phyloP scores from a whole-genome alignment of 2,113 vertebrate species.

The Thalassoma bifasciatum region DNA sequence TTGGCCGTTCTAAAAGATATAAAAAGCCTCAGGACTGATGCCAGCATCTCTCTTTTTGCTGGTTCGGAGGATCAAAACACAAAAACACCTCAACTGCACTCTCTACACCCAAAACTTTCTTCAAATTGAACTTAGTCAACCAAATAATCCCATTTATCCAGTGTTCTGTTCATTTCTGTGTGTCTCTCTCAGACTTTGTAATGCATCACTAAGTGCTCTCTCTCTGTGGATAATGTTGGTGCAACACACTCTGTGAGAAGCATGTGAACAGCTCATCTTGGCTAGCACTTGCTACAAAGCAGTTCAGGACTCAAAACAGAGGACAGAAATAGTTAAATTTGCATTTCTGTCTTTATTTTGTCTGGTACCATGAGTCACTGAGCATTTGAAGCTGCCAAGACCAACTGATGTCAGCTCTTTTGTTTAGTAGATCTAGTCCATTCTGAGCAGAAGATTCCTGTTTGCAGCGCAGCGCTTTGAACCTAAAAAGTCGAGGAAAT shows the following conservation, averaged over 20 bases:
- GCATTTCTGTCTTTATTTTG: background rate
- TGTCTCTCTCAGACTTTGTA: background rate
- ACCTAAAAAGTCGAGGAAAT: slow-evolving; percentile 61
- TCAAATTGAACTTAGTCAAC: slow-evolving; percentile 23
- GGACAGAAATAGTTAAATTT: background rate
- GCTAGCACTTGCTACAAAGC: background rate
- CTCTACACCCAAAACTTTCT: slow-evolving; percentile 27
- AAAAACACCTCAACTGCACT: slow-evolving; percentile 29
- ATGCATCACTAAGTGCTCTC: background rate
- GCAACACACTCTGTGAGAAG: background rate
- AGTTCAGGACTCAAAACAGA: no score
- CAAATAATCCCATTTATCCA: slow-evolving; percentile 25
- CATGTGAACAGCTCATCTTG: background rate
- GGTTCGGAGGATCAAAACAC: slow-evolving; percentile 54
- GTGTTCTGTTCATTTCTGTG: slow-evolving; percentile 23
- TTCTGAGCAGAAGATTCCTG: slow-evolving; percentile 16
- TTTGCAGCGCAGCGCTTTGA: slow-evolving; percentile 35
- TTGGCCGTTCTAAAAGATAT: slow-evolving; percentile 23
- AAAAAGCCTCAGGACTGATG: slow-evolving; percentile 19
- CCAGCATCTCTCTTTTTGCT: slow-evolving; percentile 36
- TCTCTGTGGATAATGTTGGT: background rate
- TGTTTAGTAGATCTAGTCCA: background rate
- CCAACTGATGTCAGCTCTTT: background rate
- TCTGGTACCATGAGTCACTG: background rate
- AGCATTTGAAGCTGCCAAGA: background rate